Conservation (phyloP, 2,888 invertebrate genomes). For the Himalopsyche anomala region DNA sequence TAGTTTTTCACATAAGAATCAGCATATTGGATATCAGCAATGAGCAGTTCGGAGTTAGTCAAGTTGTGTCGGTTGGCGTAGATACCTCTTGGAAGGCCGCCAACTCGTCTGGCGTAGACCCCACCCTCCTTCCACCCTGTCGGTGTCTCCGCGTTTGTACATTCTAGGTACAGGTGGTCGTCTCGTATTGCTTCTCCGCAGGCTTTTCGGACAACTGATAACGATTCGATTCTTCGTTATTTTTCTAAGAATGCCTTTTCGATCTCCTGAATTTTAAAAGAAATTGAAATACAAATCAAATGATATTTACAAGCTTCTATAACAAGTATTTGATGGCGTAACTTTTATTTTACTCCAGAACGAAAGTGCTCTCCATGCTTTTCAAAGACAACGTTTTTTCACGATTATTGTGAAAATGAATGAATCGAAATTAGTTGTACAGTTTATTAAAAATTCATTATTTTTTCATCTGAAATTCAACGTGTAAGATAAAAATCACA, state of each 20-base stretch:
- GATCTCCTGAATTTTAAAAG: neutral
- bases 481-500: too few species aligned
- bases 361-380: too few species aligned
- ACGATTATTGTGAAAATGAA: too few species aligned
- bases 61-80: neutral
- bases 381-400: too few species aligned
- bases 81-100: constrained; percentile 15
- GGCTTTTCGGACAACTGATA: neutral
- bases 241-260: neutral
- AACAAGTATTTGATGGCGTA: too few species aligned
- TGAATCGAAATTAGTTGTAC: too few species aligned
- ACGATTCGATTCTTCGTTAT: neutral
- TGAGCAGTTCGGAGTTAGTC: neutral
- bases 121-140: neutral
- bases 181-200: neutral
- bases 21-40: too few species aligned
- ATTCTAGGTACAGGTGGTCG: constrained; percentile 19
- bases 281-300: neutral
- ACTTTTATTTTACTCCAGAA: too few species aligned
- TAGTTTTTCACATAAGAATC: too few species aligned
- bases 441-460: too few species aligned
- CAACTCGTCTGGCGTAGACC: constrained; percentile 26
- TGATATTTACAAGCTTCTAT: too few species aligned
- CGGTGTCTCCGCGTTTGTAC: neutral
- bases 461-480: too few species aligned